A percentile compares a stretch with the other conserved stretches of the same genome.
These are phyloP conservation scores for Ormyrus rosae DNA, from an alignment of 2,888 invertebrate genomes.

Conservation along the genomic window DNA sequence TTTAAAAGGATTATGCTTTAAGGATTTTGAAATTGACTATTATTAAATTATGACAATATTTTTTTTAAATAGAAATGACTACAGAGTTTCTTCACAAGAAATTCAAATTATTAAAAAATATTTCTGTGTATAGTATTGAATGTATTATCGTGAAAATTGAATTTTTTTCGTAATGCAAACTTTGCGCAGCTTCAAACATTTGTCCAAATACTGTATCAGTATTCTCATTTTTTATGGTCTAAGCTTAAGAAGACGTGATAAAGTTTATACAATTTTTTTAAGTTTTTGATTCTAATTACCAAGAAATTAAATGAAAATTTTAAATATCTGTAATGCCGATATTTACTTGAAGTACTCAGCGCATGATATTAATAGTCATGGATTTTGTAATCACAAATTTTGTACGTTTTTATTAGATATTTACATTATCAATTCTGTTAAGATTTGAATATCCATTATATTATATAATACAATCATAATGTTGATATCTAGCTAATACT, in stretches of 20 bases:
- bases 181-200: slow-evolving; percentile 66
- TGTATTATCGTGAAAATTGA: slow-evolving; percentile 26
- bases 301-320: neutral
- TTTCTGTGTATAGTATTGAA: slow-evolving; percentile 37
- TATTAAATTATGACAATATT: slow-evolving; percentile 43
- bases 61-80: slow-evolving; percentile 40
- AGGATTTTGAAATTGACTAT: slow-evolving; percentile 53
- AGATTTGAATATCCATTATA: slow-evolving; percentile 37
- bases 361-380: slow-evolving; percentile 48
- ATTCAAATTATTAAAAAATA: slow-evolving; percentile 30
- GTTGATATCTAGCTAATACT: slow-evolving; percentile 39
- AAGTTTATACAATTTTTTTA: too few relatives aligned
- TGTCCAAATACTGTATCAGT: slow-evolving; percentile 69
- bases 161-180: slow-evolving; percentile 47
- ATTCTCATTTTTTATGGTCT: slow-evolving; percentile 63
- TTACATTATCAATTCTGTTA: slow-evolving; percentile 54
- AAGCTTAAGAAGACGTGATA: slow-evolving; percentile 23
- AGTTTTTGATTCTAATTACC: neutral
- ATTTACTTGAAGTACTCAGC: slow-evolving; percentile 10
- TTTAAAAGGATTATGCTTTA: slow-evolving; percentile 34
- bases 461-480: slow-evolving; percentile 2
- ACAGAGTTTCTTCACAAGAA: slow-evolving; percentile 32
- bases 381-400: slow-evolving; percentile 58
- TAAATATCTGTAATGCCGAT: neutral
- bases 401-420: slow-evolving; percentile 59